Percentiles rank a stretch among this genome's conserved stretches.
These are phyloP conservation scores for Drosophila testacea DNA, from an alignment of 2,888 invertebrate species.

Conservation along the genomic window DNA sequence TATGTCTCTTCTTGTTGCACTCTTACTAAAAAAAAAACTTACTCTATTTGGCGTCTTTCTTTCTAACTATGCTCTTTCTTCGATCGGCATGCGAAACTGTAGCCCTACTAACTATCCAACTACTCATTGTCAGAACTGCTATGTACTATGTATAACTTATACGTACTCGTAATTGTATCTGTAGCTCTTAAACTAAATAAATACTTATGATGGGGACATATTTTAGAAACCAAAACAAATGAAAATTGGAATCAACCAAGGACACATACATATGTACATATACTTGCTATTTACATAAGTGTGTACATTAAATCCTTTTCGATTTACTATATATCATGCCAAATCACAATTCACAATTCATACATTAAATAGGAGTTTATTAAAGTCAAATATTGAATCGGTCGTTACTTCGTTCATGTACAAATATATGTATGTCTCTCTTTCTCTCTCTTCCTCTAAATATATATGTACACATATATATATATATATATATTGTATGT, in stretches of 20 bases:
- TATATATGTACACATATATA: neutral
- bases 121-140: slow-evolving; percentile 29
- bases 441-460: slow-evolving; percentile 13
- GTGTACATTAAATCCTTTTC: slow-evolving; percentile 33
- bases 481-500: slow-evolving; percentile 6
- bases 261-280: slow-evolving; percentile 30
- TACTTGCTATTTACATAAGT: slow-evolving; percentile 27
- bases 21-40: slow-evolving; percentile 36
- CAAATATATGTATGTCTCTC: slow-evolving; percentile 8
- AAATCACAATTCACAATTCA: slow-evolving; percentile 44
- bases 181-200: slow-evolving; percentile 43
- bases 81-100: slow-evolving; percentile 57
- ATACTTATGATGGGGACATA: slow-evolving; percentile 75
- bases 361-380: slow-evolving; percentile 13
- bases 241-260: slow-evolving; percentile 26
- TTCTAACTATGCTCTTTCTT: slow-evolving; percentile 42
- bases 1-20: slow-evolving; percentile 40
- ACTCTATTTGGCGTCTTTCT: slow-evolving; percentile 10
- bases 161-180: slow-evolving; percentile 35
- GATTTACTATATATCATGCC: slow-evolving; percentile 48
- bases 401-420: slow-evolving; percentile 2
- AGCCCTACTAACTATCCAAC: slow-evolving; percentile 47
- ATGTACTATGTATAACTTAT: slow-evolving; percentile 13
- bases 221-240: slow-evolving; percentile 64
- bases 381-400: slow-evolving; percentile 4